These are phyloP conservation scores for Micronycteris hirsuta DNA, from an alignment of 2,113 vertebrate species.

Conservation along the genomic window DNA sequence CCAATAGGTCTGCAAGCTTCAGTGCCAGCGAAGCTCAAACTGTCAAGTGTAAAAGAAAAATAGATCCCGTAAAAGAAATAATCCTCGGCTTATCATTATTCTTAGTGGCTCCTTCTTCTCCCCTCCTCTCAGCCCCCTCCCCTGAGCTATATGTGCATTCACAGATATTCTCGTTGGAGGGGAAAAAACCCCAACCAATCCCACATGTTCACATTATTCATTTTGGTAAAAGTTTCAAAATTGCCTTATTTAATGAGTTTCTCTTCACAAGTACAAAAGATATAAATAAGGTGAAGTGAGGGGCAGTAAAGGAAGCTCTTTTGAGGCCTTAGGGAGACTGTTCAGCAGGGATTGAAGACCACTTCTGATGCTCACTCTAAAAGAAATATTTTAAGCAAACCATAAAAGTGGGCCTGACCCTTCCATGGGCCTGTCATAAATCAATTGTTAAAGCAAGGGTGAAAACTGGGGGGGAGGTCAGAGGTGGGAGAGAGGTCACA, in stretches of 20 bases:
- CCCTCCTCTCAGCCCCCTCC: neutral
- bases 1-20: conserved; percentile 27
- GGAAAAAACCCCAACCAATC: conserved; percentile 31
- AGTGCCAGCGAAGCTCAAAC: conserved; percentile 34
- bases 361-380: conserved; percentile 84
- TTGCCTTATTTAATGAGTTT: conserved; percentile 59
- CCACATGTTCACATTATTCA: conserved; percentile 74
- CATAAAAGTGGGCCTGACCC: conserved; percentile 88
- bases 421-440: conserved; percentile 85
- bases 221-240: conserved; percentile 80
- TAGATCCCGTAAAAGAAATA: conserved; percentile 72
- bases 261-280: conserved; percentile 60
- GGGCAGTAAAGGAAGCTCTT: conserved; percentile 77
- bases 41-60: conserved; percentile 77
- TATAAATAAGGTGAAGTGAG: conserved; percentile 32
- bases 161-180: conserved; percentile 60
- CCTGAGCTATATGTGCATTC: conserved; percentile 64
- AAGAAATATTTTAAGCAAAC: conserved; percentile 88
- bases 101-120: conserved; percentile 64
- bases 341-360: conserved; percentile 80
- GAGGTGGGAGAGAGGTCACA: conserved; percentile 84
- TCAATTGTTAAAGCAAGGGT: conserved; percentile 87
- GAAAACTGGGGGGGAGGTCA: conserved; percentile 85
- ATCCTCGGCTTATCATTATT: conserved; percentile 71
- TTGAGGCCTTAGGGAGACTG: conserved; percentile 80